These are phyloP conservation scores for Drosophila robusta DNA, from an alignment of 2,888 invertebrate species.

Conservation along the genomic window DNA sequence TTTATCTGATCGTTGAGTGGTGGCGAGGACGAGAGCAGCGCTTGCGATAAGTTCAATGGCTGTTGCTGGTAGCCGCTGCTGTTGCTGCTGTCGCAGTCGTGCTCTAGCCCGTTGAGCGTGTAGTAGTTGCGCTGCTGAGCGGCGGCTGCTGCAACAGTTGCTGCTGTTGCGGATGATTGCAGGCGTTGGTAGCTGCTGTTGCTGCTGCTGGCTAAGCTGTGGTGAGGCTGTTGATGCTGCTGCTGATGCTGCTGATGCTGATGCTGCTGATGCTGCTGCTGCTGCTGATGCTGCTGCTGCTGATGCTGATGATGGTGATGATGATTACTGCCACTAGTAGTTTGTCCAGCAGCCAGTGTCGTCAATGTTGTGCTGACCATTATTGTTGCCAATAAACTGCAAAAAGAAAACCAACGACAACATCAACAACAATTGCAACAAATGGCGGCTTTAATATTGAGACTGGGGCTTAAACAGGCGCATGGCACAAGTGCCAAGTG, in stretches of 20 bases:
- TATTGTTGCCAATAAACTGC: slow-evolving; percentile 84
- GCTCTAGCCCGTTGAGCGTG: slow-evolving; percentile 56
- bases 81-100: slow-evolving; percentile 51
- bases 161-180: slow-evolving; percentile 44
- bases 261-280: slow-evolving; percentile 58
- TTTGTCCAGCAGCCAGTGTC: slow-evolving; percentile 85
- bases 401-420: slow-evolving; percentile 30
- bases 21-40: slow-evolving; percentile 86
- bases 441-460: slow-evolving; percentile 2
- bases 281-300: slow-evolving; percentile 64
- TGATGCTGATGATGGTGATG: slow-evolving; percentile 72
- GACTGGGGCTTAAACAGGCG: background rate
- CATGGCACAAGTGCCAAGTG: background rate
- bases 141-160: slow-evolving; percentile 19
- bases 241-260: slow-evolving; percentile 58
- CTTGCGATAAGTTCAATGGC: slow-evolving; percentile 72
- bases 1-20: slow-evolving; percentile 90
- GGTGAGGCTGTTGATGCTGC: slow-evolving; percentile 44
- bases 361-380: slow-evolving; percentile 86
- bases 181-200: slow-evolving; percentile 35
- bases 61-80: slow-evolving; percentile 46
- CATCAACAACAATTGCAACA: background rate
- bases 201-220: slow-evolving; percentile 37
- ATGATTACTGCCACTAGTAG: slow-evolving; percentile 83
- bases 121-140: slow-evolving; percentile 50